Base-by-base conservation (phyloP, 2,113 vertebrate species). In the Perca schrenkii region DNA sequence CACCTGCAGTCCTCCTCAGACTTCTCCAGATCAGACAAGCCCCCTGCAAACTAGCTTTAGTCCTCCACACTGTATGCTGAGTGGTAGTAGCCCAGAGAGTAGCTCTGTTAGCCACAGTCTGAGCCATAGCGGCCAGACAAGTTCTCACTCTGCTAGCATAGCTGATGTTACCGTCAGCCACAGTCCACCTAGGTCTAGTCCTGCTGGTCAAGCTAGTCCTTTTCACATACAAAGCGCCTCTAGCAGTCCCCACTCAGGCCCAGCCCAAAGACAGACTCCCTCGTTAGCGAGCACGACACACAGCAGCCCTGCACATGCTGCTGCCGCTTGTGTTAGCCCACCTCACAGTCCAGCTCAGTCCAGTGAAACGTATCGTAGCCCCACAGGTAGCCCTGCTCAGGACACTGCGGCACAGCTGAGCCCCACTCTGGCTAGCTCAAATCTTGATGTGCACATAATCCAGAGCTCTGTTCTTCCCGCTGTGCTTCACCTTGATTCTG, bases 171-270 rank as follows among this genome's bases (percentile, higher is more conserved):
- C 31, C 1, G 0, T 63, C 43, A 64, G 73, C 80, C 75, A 77
- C 28, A 75, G 82, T 80, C 66, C 74, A 52, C 52, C 57, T 12
- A 56, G 76, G 85, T 86, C 89, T 89, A 91, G 87, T 88, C 86
- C 72, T 89, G 86, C 84, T 84, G 88, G 89, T 90, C 89, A 87
- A 82, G 67, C 80, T 90, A 89, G 85, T 89, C 87, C 90, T 88
- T 11, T 66, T 77, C 71, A 85, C 22, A 54, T 50, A 64, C 58
- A 80, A 22, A 76, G 56, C 69, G 82, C 82, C 56, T 67, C 31
- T 25, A 75, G 53, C 71, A 19, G 53, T 76, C 21, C 74, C n/a
- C 61, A 64, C 61, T 86, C 82, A 68, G 78, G 82, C 63, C 73
- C 52, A 50, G 25, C 62, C 61, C 76, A 73, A 61, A 86, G 31